These are phyloP conservation scores for Koerneria pararmatus DNA, from an alignment of 2,888 invertebrate species.

Conservation along the genomic window DNA sequence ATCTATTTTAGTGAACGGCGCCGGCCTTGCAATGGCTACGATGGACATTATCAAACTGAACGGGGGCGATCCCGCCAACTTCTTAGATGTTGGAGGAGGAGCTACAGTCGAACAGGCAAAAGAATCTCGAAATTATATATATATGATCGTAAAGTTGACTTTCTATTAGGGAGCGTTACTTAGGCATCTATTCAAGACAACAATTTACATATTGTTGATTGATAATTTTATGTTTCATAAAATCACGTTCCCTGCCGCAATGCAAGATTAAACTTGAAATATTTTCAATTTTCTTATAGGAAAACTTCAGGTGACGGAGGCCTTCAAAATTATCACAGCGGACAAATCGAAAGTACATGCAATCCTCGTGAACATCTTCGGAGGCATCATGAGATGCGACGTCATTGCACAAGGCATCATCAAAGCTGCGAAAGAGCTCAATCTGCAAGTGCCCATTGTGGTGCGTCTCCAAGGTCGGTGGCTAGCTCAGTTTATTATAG, in stretches of 20 bases:
- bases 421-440: constrained; percentile 77
- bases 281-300: neutral
- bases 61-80: constrained; percentile 95
- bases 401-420: constrained; percentile 94
- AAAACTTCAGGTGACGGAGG: constrained; percentile 66
- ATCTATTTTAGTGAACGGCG: constrained; percentile 80
- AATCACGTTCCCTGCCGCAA: no score
- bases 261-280: neutral
- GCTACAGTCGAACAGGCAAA: constrained; percentile 74
- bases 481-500: neutral
- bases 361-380: constrained; percentile 96
- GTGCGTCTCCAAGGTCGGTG: constrained; percentile 84
- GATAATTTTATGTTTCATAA: no score
- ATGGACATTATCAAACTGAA: constrained; percentile 97
- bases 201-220: no score
- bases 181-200: no score
- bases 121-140: constrained; percentile 79
- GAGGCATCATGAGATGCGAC: constrained; percentile 96
- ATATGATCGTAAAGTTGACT: no score
- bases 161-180: no score
- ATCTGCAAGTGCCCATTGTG: constrained; percentile 81
- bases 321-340: constrained; percentile 81
- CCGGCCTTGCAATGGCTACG: constrained; percentile 98
- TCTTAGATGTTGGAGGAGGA: constrained; percentile 92
- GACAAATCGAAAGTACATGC: constrained; percentile 71